Percentiles rank a stretch among this genome's conserved stretches.
Evolutionary conservation across 2,888 invertebrate genomes (phyloP).

Genomic region (Dicyrtomina minuta): DNA sequence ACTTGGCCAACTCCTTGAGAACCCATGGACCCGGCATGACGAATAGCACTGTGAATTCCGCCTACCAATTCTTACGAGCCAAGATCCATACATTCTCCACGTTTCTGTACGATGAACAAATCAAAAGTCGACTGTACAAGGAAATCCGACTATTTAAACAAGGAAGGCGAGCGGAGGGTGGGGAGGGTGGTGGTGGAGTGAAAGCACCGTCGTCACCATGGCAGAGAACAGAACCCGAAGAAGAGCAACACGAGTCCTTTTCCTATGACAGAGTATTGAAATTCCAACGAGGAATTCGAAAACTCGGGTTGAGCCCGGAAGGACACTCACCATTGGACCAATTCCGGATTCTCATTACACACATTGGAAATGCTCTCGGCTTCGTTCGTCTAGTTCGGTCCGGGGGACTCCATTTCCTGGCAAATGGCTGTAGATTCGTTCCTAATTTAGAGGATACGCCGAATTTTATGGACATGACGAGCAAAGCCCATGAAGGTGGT

Average conservation of each 20-base stretch:
- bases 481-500: background rate
- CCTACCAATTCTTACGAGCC: slow-evolving; percentile 88
- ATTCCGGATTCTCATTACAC: slow-evolving; percentile 86
- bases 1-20: slow-evolving; percentile 93
- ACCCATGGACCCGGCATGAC: slow-evolving; percentile 91
- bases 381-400: slow-evolving; percentile 92
- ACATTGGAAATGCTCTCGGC: slow-evolving; percentile 69
- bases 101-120: slow-evolving; percentile 96
- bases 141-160: slow-evolving; percentile 74
- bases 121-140: slow-evolving; percentile 88
- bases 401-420: slow-evolving; percentile 88
- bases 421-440: slow-evolving; percentile 85
- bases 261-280: slow-evolving; percentile 89
- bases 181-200: background rate
- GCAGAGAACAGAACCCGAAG: background rate
- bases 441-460: slow-evolving; percentile 72
- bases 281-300: slow-evolving; percentile 86
- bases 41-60: slow-evolving; percentile 67
- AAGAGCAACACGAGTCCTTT: slow-evolving; percentile 59
- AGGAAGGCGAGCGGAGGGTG: slow-evolving; percentile 48
- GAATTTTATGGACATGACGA: slow-evolving; percentile 63
- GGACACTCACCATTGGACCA: slow-evolving; percentile 88
- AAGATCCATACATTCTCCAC: slow-evolving; percentile 94
- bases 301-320: slow-evolving; percentile 77
- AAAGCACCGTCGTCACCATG: background rate